phyloP scores from a whole-genome alignment of 2,888 invertebrate genomes.

The Amphipyra berbera region DNA sequence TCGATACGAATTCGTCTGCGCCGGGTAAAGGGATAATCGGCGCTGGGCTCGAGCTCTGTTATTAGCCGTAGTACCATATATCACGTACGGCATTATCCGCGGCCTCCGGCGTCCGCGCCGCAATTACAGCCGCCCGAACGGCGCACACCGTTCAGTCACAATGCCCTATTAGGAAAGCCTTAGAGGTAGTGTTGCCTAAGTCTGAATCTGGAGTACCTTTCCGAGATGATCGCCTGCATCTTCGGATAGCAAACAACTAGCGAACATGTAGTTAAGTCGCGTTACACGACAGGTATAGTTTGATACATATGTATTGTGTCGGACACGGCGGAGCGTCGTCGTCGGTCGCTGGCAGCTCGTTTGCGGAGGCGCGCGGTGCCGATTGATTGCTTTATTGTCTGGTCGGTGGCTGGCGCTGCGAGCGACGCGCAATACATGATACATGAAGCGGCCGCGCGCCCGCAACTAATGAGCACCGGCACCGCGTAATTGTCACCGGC shows the following conservation, averaged over 20 bases:
- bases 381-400: conserved; percentile 89
- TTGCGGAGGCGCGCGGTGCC: conserved; percentile 74
- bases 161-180: conserved; percentile 77
- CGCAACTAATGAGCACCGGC: conserved; percentile 83
- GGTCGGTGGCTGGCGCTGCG: conserved; percentile 68
- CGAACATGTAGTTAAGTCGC: conserved; percentile 47
- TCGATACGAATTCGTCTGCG: conserved; percentile 87
- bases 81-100: conserved; percentile 85
- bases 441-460: conserved; percentile 82
- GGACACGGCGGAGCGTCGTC: conserved; percentile 64
- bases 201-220: conserved; percentile 47
- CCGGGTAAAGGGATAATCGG: conserved; percentile 87
- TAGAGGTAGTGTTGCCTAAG: conserved; percentile 59
- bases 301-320: conserved; percentile 64
- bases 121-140: conserved; percentile 81
- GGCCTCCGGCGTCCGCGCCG: conserved; percentile 85
- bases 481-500: conserved; percentile 83
- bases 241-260: conserved; percentile 33
- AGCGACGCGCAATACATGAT: conserved; percentile 86
- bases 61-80: conserved; percentile 89
- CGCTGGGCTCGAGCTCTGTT: conserved; percentile 81
- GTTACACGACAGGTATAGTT: conserved; percentile 62
- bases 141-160: conserved; percentile 74
- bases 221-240: conserved; percentile 52
- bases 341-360: conserved; percentile 72